A percentile compares a stretch with the other conserved stretches of the same genome.
These are phyloP conservation scores for Arremon brunneinucha DNA, from an alignment of 2,797 vertebrate species.

Conservation along the genomic window DNA sequence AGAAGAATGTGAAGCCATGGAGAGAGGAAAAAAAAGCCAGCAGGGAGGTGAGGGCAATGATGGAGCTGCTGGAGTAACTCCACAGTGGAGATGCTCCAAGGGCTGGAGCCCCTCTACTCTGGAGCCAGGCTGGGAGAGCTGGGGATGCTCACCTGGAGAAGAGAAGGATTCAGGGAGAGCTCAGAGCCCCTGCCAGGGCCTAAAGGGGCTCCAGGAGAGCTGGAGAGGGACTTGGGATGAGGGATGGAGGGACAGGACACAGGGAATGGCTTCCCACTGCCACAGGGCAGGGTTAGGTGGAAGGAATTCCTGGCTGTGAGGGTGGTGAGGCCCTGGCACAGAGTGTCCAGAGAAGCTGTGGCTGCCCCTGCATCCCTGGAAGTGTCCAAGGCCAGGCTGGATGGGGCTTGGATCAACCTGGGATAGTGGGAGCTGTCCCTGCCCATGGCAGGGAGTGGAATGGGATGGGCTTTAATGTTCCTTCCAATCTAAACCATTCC, in stretches of 20 bases:
- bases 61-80: not conserved
- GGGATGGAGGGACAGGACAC: not conserved
- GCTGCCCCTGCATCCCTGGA: not conserved
- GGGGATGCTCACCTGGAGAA: not conserved
- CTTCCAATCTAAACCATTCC: not conserved
- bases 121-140: not conserved
- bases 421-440: rapidly evolving
- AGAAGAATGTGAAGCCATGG: not conserved
- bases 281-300: not conserved
- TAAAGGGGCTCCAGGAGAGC: not conserved
- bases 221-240: not conserved
- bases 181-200: not conserved
- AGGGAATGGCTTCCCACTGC: not conserved
- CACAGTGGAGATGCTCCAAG: rapidly evolving
- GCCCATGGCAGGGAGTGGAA: not conserved
- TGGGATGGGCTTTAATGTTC: too few species aligned
- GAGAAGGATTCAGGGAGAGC: rapidly evolving
- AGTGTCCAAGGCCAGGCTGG: not conserved
- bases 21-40: not conserved
- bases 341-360: rapidly evolving
- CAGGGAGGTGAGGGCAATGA: not conserved
- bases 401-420: rapidly evolving
- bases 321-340: rapidly evolving
- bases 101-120: too few species aligned
- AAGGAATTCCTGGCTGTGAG: too few species aligned